phyloP scores from a whole-genome alignment of 1,140 invertebrate species.

The Aphelinus certus region DNA sequence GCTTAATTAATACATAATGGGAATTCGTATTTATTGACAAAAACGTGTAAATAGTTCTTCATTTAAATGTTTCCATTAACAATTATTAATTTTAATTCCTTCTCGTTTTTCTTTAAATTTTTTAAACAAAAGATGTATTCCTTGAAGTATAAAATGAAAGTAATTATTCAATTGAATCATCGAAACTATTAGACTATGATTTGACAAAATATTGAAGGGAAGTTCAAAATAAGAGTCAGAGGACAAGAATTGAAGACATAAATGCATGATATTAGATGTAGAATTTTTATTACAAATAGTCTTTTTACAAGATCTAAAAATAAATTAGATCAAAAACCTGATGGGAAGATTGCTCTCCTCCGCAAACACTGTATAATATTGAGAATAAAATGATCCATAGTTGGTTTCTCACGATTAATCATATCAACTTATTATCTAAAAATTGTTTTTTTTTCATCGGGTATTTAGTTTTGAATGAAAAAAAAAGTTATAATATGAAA shows the following conservation, averaged over 20 bases:
- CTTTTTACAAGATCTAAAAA: slow-evolving; percentile 24
- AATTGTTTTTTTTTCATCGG: neutral
- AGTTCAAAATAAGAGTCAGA: no score
- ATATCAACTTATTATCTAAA: neutral
- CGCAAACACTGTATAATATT: neutral
- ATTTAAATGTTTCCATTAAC: no score
- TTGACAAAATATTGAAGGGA: no score
- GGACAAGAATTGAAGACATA: neutral
- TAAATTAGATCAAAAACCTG: slow-evolving; percentile 19
- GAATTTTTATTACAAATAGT: slow-evolving; percentile 29
- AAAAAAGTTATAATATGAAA: neutral
- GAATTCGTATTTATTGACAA: no score
- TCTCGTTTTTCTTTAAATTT: no score
- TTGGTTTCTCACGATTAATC: neutral
- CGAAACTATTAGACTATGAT: no score
- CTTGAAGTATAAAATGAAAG: no score
- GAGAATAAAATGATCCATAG: slow-evolving; percentile 4
- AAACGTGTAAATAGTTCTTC: no score
- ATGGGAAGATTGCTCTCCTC: neutral
- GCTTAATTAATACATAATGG: no score
- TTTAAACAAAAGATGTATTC: no score
- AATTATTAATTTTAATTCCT: no score
- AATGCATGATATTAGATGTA: neutral
- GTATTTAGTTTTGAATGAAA: neutral
- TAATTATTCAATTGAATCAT: no score